These are phyloP conservation scores for Taeniopygia guttata DNA, from an alignment of 2,797 vertebrate genomes.

Conservation along the genomic window DNA sequence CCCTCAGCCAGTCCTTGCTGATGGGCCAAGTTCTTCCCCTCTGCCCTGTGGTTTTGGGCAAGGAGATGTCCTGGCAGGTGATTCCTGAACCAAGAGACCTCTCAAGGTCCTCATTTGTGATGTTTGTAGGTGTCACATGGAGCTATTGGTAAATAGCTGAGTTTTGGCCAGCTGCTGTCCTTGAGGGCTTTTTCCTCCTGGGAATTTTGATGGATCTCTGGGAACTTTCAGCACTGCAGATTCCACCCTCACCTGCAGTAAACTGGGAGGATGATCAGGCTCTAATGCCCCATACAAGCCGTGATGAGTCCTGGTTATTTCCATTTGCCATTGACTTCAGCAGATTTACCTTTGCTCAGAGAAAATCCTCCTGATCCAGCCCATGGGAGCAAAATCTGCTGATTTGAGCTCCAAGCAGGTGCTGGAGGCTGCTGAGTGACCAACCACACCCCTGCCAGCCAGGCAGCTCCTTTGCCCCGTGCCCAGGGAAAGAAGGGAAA, in stretches of 20 bases:
- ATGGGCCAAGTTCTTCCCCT: neutral
- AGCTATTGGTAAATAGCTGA: fast-evolving
- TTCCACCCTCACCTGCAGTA: neutral
- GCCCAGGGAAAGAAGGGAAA: neutral
- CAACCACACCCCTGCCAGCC: neutral
- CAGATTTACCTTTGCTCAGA: neutral
- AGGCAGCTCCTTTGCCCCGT: neutral
- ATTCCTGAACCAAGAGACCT: neutral
- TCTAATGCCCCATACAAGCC: neutral
- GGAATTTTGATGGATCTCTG: neutral
- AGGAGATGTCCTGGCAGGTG: neutral
- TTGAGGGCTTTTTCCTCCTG: neutral
- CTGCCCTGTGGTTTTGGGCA: neutral
- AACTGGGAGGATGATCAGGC: neutral
- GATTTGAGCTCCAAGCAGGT: neutral
- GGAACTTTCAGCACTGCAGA: neutral
- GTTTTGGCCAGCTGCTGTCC: neutral
- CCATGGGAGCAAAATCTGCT: neutral
- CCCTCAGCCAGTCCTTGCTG: neutral
- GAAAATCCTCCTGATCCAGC: neutral
- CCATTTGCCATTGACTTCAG: neutral
- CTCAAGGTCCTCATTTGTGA: neutral
- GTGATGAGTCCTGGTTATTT: no score
- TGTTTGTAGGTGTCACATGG: neutral
- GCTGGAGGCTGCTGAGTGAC: neutral